Evolutionary conservation across 64 coral and sea anemone genomes (phyloP).

Genomic region (Astreopora myriophthalma): DNA sequence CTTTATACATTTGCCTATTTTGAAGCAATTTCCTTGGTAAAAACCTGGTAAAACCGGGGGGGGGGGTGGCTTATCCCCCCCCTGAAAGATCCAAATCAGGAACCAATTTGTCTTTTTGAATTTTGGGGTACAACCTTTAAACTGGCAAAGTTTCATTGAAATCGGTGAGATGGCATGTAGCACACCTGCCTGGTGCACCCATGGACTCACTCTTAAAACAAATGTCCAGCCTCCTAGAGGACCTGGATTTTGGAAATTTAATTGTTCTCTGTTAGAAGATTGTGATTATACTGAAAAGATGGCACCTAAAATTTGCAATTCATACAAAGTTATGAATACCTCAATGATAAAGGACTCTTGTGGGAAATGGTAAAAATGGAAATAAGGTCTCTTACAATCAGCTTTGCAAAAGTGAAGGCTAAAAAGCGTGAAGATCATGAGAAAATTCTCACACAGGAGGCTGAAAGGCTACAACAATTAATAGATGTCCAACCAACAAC

Average conservation of each 20-base stretch:
- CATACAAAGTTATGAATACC: background rate
- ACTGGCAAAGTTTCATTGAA: no score
- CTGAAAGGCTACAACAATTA: background rate
- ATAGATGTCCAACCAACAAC: background rate
- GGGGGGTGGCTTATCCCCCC: no score
- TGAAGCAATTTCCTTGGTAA: no score
- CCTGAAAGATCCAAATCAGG: no score
- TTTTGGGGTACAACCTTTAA: no score
- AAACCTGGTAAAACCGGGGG: no score
- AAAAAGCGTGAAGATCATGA: background rate
- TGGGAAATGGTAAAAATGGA: slow-evolving; percentile 7
- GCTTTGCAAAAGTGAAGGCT: background rate
- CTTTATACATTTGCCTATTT: no score
- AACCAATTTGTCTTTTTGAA: no score
- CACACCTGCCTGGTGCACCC: no score
- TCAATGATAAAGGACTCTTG: background rate
- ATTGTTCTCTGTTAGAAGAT: slow-evolving; percentile 6
- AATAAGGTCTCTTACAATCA: background rate
- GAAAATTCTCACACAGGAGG: background rate
- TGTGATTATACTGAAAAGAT: background rate
- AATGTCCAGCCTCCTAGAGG: background rate
- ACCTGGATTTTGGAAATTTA: background rate
- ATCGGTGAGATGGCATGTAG: no score
- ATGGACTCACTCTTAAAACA: no score
- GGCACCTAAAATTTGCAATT: background rate